A percentile compares a stretch with the other conserved stretches of the same genome.
phyloP scores from a whole-genome alignment of 2,113 vertebrate genomes.

The Bothrops jararaca region DNA sequence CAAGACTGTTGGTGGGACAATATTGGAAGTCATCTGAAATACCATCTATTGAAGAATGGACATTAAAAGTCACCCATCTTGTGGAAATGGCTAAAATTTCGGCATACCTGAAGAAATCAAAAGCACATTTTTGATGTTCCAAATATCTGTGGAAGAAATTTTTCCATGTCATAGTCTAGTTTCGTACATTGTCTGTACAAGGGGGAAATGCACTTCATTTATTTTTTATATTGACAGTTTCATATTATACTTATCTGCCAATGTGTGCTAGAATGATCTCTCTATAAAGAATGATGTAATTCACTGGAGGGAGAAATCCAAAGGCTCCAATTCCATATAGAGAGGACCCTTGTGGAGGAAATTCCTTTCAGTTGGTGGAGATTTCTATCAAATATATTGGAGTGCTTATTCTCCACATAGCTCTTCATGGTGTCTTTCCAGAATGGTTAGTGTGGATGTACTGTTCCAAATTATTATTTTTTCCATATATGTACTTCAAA shows the following conservation, averaged over 20 bases:
- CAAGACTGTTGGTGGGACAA: too few relatives aligned
- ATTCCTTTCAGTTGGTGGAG: neutral
- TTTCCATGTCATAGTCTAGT: neutral
- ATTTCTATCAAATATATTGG: neutral
- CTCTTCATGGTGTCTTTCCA: neutral
- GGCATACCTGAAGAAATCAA: too few relatives aligned
- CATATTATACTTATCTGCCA: neutral
- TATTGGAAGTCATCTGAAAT: too few relatives aligned
- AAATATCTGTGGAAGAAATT: neutral
- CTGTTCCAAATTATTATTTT: neutral
- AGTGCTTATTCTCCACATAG: neutral
- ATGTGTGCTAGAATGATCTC: neutral
- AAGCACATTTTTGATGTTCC: neutral
- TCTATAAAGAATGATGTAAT: neutral
- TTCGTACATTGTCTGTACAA: neutral
- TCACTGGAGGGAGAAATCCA: neutral
- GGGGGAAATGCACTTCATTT: neutral
- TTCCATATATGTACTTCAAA: neutral
- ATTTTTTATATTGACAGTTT: neutral
- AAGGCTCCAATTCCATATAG: neutral
- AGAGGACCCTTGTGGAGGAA: neutral
- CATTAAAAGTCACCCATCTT: too few relatives aligned
- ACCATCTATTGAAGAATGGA: too few relatives aligned
- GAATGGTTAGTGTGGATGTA: neutral
- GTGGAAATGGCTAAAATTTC: too few relatives aligned